These are phyloP conservation scores for Eubasilissa splendida DNA, from an alignment of 2,888 invertebrate species.

Conservation along the genomic window DNA sequence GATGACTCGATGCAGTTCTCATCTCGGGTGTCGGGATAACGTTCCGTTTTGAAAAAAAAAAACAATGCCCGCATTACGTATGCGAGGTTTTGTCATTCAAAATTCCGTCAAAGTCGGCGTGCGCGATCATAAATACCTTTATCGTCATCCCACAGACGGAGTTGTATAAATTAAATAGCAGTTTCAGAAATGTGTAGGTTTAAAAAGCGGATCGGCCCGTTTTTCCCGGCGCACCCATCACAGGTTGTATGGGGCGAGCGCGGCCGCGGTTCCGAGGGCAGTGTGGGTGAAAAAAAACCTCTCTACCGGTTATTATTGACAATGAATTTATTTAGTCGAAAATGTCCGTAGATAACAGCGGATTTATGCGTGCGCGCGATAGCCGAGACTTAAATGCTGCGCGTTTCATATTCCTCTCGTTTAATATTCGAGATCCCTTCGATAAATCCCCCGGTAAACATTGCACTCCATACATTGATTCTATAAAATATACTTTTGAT, in stretches of 20 bases:
- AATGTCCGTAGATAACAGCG: conserved; percentile 35
- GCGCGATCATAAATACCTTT: conserved; percentile 42
- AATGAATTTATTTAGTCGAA: conserved; percentile 44
- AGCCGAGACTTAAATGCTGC: conserved; percentile 1
- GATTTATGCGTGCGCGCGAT: conserved; percentile 39
- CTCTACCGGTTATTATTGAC: conserved; percentile 45
- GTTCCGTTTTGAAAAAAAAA: too few species aligned
- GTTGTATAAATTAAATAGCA: conserved; percentile 40
- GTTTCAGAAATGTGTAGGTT: conserved; percentile 36
- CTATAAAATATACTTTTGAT: too few species aligned
- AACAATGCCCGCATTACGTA: too few species aligned
- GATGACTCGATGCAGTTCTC: too few species aligned
- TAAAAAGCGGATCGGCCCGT: conserved; percentile 43
- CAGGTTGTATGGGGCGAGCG: conserved; percentile 34
- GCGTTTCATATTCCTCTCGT: background rate
- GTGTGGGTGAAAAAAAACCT: conserved; percentile 45
- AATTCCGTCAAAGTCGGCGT: conserved; percentile 19
- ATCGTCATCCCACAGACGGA: conserved; percentile 37
- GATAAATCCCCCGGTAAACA: too few species aligned
- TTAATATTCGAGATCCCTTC: too few species aligned
- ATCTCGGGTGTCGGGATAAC: too few species aligned
- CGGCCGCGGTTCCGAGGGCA: conserved; percentile 29
- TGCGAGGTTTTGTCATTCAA: background rate
- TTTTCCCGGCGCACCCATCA: conserved; percentile 43
- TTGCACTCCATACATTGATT: background rate